Conservation (phyloP, 2,113 vertebrate species). For the Neogale vison region DNA sequence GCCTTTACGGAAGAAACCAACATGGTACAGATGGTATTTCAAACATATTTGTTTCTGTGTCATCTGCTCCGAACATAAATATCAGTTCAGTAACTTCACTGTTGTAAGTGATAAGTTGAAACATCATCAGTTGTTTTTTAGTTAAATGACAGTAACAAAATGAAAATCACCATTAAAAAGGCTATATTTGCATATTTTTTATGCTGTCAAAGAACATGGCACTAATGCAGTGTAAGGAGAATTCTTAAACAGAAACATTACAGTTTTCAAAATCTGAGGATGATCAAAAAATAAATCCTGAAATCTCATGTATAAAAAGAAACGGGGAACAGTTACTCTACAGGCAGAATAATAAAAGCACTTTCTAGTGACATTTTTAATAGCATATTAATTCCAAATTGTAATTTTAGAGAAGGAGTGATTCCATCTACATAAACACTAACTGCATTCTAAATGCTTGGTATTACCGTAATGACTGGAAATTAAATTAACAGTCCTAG, state of each 20-base stretch:
- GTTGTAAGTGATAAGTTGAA: constrained; percentile 73
- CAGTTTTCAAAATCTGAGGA: constrained; percentile 81
- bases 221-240: constrained; percentile 79
- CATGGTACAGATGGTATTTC: constrained; percentile 65
- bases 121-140: constrained; percentile 72
- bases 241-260: constrained; percentile 84
- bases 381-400: constrained; percentile 83
- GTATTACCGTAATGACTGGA: constrained; percentile 83
- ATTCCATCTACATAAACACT: constrained; percentile 83
- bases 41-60: constrained; percentile 73
- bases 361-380: constrained; percentile 84
- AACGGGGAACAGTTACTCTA: constrained; percentile 74
- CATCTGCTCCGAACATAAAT: constrained; percentile 76
- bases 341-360: constrained; percentile 79
- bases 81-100: constrained; percentile 75
- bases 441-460: constrained; percentile 83
- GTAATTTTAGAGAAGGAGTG: constrained; percentile 77
- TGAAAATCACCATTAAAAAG: constrained; percentile 77
- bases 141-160: constrained; percentile 79
- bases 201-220: constrained; percentile 77
- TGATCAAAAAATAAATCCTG: constrained; percentile 82
- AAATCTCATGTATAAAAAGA: constrained; percentile 79
- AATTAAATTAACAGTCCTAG: constrained; percentile 85
- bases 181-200: constrained; percentile 83
- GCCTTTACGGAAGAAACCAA: constrained; percentile 60